phyloP scores from a whole-genome alignment of 1,140 invertebrate genomes.

The Drosophila nigromelanica region DNA sequence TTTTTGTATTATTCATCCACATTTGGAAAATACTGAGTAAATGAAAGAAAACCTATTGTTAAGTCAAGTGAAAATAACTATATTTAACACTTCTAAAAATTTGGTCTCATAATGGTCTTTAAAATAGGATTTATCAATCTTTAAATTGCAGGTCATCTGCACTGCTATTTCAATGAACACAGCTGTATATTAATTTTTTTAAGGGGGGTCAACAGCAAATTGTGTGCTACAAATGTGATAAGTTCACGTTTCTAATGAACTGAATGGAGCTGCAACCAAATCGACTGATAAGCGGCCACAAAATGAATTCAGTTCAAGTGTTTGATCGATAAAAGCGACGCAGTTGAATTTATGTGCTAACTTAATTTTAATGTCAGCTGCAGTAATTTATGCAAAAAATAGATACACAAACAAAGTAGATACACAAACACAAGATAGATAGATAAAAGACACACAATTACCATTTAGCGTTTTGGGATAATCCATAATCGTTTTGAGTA shows the following conservation, averaged over 20 bases:
- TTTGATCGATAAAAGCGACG: constrained; percentile 69
- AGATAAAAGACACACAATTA: constrained; percentile 39
- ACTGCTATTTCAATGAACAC: no score
- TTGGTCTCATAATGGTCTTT: no score
- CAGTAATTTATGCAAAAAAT: constrained; percentile 60
- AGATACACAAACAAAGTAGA: no score
- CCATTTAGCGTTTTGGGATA: constrained; percentile 71
- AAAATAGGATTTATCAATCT: no score
- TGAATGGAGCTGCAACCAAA: not conserved
- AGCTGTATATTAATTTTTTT: no score
- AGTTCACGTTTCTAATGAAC: constrained; percentile 11
- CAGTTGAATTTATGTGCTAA: constrained; percentile 43
- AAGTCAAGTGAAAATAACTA: no score
- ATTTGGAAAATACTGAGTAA: no score
- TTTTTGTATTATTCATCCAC: no score
- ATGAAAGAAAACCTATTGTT: no score
- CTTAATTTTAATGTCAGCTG: constrained; percentile 43
- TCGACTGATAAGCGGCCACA: constrained; percentile 26
- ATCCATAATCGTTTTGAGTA: constrained; percentile 52
- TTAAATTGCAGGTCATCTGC: no score
- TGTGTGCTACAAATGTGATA: not conserved
- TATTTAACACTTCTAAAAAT: no score
- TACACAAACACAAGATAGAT: constrained; percentile 1
- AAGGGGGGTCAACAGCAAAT: constrained; percentile 3
- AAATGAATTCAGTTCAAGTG: constrained; percentile 36